Base-by-base conservation (phyloP, 2,888 invertebrate genomes). In the Gerris lacustris region DNA sequence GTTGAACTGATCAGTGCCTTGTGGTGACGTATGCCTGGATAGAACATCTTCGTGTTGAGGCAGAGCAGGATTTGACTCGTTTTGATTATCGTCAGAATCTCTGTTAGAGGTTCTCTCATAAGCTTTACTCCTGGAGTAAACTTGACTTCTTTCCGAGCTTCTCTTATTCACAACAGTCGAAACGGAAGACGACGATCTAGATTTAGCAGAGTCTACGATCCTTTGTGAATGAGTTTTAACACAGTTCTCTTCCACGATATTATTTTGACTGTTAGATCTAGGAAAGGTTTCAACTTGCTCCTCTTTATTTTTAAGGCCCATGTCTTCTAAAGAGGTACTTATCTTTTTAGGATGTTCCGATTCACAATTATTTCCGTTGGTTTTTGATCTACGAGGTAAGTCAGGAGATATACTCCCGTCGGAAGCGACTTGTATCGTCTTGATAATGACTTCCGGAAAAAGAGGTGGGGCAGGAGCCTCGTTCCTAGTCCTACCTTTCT, bases 131-230 rank as follows among this genome's bases (percentile, higher is more conserved):
- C 64, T 18, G 11, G 62, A 15, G 9, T 64, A 4, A 5, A 45
- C 11, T 11, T 9, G 44, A 18, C 43, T 66, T 4, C 31, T 31
- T 5, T 66, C 9, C 11, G 66, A 17, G 17, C 17, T 66, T 5
- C 17, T 31, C 31, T 45, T 67, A 44, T 67, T 44, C 75, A 82
- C 79, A 66, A 82, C 79, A 1, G 82, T 81, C 0, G 81, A 78
- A 44, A 81, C 79, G 5, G 82, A 81, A 2, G 81, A 82, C 0
- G 81, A 74, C 44, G 74, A 74, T 6, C 71, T 71, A 67, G 74
- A 74, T 72, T 74, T 73, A 31, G 69, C 70, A 44, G 68, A 66
- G 62, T 69, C 70, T 71, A 45, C 31, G 7, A 9, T 63, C 62
- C 43, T 67, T 18, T 31, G 9, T 11, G 67, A 6, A 2, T 15